Evolutionary conservation across 2,888 invertebrate species (phyloP).

Genomic region (Brachyopa scutellaris): DNA sequence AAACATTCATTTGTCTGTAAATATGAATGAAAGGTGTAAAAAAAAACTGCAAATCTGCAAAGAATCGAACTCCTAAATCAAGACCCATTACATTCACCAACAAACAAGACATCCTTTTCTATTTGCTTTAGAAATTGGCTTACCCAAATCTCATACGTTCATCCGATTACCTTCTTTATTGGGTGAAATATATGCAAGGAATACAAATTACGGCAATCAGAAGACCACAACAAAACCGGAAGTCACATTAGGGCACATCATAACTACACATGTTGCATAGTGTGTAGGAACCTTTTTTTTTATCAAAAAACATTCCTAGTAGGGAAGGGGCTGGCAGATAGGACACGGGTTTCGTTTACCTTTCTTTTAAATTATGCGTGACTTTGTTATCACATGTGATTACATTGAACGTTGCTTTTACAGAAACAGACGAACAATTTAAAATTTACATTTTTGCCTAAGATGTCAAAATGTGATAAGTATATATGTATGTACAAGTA

Average conservation of each 20-base stretch:
- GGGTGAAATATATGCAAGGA: constrained; percentile 1
- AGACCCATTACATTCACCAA: no score
- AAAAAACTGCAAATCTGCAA: no score
- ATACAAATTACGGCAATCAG: background rate
- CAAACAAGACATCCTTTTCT: background rate
- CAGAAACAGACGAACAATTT: background rate
- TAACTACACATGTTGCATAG: background rate
- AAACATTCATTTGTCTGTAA: no score
- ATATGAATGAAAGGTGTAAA: no score
- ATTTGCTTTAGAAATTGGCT: background rate
- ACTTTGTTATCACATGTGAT: background rate
- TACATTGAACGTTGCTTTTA: background rate
- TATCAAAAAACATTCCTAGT: background rate
- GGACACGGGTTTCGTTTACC: background rate
- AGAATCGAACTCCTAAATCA: no score
- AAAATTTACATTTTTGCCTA: background rate
- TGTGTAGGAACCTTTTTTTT: background rate
- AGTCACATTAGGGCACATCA: constrained; percentile 10
- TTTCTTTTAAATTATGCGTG: background rate
- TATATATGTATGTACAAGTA: no score
- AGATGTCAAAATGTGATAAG: no score
- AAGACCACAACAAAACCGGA: background rate
- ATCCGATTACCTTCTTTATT: constrained; percentile 7
- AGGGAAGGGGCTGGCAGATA: background rate
- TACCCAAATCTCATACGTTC: background rate